Conservation (phyloP, 23 tunicate genomes). For the Ascidia mentula region DNA sequence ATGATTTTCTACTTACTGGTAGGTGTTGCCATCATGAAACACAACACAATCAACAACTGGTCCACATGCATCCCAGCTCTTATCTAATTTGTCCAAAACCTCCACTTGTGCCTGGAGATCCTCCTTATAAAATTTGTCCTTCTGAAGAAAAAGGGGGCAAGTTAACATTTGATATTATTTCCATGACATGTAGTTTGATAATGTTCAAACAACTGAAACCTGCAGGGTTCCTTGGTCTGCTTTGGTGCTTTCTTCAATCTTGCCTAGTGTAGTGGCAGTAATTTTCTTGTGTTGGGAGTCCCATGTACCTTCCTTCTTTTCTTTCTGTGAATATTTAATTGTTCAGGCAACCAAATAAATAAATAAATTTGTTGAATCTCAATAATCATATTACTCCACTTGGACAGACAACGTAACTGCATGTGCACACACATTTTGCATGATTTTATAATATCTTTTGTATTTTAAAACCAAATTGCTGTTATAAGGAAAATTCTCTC, state of each 20-base stretch:
- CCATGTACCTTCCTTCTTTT: slow-evolving; percentile 48
- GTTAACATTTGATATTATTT: neutral
- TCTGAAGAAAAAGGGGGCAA: slow-evolving; percentile 34
- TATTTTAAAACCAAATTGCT: no score
- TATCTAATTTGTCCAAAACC: slow-evolving; percentile 72
- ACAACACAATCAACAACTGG: slow-evolving; percentile 91
- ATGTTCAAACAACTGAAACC: slow-evolving; percentile 1
- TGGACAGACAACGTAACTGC: no score
- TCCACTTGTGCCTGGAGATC: slow-evolving; percentile 68
- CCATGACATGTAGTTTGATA: neutral
- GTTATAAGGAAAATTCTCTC: no score
- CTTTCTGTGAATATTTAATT: slow-evolving; percentile 44
- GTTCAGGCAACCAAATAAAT: no score
- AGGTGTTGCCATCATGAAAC: slow-evolving; percentile 85
- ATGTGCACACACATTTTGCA: no score
- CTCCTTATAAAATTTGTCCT: slow-evolving; percentile 53
- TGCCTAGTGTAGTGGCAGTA: slow-evolving; percentile 44
- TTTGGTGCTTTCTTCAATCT: slow-evolving; percentile 27
- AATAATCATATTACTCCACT: no score
- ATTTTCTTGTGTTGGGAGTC: slow-evolving; percentile 56
- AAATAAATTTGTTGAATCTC: no score
- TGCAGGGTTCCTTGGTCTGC: slow-evolving; percentile 15
- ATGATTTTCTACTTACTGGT: slow-evolving; percentile 32
- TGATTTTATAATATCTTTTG: no score
- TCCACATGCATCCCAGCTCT: slow-evolving; percentile 70